Conservation (phyloP, 37 sponge, comb jelly and placozoan species). For the Halichondria panicea region DNA sequence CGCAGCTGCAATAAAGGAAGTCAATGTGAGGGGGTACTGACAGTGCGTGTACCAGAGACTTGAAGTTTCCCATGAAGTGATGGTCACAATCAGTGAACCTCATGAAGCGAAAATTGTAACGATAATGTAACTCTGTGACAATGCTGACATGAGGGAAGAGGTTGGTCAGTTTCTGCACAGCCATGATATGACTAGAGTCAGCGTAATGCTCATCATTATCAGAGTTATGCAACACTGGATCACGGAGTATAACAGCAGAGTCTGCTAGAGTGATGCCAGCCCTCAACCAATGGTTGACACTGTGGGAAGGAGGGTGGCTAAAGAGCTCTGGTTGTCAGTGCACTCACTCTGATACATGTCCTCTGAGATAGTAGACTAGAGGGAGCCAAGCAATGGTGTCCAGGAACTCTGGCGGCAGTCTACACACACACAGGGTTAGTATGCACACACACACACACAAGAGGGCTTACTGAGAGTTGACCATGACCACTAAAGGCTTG, state of each 20-base stretch:
- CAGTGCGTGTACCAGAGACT: slow-evolving; percentile 54
- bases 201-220: slow-evolving; percentile 55
- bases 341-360: slow-evolving; percentile 31
- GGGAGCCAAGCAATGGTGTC: slow-evolving; percentile 67
- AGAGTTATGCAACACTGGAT: neutral
- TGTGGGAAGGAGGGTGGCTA: neutral
- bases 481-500: slow-evolving; percentile 64
- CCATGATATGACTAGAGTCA: slow-evolving; percentile 67
- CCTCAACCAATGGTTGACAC: slow-evolving; percentile 59
- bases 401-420: slow-evolving; percentile 49
- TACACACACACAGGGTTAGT: neutral
- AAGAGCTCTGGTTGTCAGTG: too few species aligned
- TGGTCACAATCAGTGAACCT: neutral
- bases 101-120: slow-evolving; percentile 65
- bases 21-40: neutral
- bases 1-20: neutral
- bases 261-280: slow-evolving; percentile 72
- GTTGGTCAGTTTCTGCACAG: slow-evolving; percentile 53
- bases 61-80: slow-evolving; percentile 29
- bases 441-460: too few species aligned
- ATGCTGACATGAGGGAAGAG: slow-evolving; percentile 56
- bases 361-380: slow-evolving; percentile 62
- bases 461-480: slow-evolving; percentile 48
- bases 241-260: slow-evolving; percentile 30
- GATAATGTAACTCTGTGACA: slow-evolving; percentile 54